Evolutionary conservation across 1,140 invertebrate genomes (phyloP), one percentile per base, ranked within the genome.

Genomic region (Drosophila nigromelanica): DNA sequence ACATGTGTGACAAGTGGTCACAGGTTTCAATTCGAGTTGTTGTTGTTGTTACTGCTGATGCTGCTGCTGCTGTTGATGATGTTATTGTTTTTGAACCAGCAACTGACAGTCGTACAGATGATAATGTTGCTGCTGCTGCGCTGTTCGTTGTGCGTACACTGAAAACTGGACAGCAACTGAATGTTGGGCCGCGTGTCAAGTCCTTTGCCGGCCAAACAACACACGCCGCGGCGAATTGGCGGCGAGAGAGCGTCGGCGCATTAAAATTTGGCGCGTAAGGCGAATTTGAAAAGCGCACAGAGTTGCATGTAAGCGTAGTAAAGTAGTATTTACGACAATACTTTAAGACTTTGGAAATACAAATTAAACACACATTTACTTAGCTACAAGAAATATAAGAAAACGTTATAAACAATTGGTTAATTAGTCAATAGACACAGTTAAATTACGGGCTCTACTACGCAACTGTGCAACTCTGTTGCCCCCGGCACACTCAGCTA

Each of bases 1-100:
- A 62, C 61, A 61, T 61, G 63, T 76, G 66, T 89, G 83, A 73
- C 83, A 89, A 83, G 79, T 89, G 79, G 83, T 78, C 83, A 73
- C 72, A 82, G 82, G 62, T 71, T 73, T 76, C 60, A 54, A 80
- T 76, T 82, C 71, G 43, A 52, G 39, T 47, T 64, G 48, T 50
- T 68, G 62, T 77, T 64, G 56, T 56, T 78, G 80, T 27, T 63
- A 50, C 67, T 56, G 64, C 59, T 45, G 52, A 62, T 63, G 45
- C 50, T 64, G 54, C 47, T 62, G 52, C 5, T 35, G 33, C 5
- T 39, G 54, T 43, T 69, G 40, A 21, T 56, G 60, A 21, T 74
- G 58, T 63, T 63, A 42, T 54, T 58, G 52, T 70, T 60, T 62
- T 47, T 59, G 15, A 21, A 42, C 11, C 14, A 71, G 45, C 61